A percentile compares a stretch with the other conserved stretches of the same genome.
These are phyloP conservation scores for Drosophila colorata DNA, from an alignment of 2,888 invertebrate genomes.

Conservation along the genomic window DNA sequence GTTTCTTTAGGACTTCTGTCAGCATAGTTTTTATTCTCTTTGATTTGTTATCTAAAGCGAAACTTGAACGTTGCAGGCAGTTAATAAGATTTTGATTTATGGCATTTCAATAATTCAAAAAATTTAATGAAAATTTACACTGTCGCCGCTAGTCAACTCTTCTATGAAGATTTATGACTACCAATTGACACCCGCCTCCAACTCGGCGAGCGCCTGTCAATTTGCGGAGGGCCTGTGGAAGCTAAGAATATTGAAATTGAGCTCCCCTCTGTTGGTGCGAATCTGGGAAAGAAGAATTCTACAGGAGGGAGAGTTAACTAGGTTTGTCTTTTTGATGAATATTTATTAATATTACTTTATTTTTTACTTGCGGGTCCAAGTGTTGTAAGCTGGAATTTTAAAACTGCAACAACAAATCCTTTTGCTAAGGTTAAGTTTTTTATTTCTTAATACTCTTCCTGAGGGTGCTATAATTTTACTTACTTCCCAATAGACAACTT, in stretches of 20 bases:
- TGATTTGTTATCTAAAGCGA: slow-evolving; percentile 57
- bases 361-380: too few relatives aligned
- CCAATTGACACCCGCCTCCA: slow-evolving; percentile 74
- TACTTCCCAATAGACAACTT: too few relatives aligned
- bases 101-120: slow-evolving; percentile 67
- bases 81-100: slow-evolving; percentile 80
- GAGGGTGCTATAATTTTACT: too few relatives aligned
- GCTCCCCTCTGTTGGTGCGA: too few relatives aligned
- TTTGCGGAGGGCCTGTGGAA: slow-evolving; percentile 11
- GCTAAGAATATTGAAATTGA: slow-evolving; percentile 48
- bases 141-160: slow-evolving; percentile 72
- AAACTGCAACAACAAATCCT: too few relatives aligned
- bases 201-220: slow-evolving; percentile 52
- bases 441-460: too few relatives aligned
- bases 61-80: slow-evolving; percentile 58
- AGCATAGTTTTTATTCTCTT: slow-evolving; percentile 37
- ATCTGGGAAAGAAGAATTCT: too few relatives aligned
- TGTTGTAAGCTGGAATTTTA: too few relatives aligned
- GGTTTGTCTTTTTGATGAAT: too few relatives aligned
- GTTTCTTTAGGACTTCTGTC: not conserved
- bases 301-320: too few relatives aligned
- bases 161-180: slow-evolving; percentile 79
- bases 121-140: slow-evolving; percentile 72
- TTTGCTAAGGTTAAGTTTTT: too few relatives aligned
- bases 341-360: too few relatives aligned